These are phyloP conservation scores for Burhinus oedicnemus DNA, from an alignment of 2,113 vertebrate species.

Conservation along the genomic window DNA sequence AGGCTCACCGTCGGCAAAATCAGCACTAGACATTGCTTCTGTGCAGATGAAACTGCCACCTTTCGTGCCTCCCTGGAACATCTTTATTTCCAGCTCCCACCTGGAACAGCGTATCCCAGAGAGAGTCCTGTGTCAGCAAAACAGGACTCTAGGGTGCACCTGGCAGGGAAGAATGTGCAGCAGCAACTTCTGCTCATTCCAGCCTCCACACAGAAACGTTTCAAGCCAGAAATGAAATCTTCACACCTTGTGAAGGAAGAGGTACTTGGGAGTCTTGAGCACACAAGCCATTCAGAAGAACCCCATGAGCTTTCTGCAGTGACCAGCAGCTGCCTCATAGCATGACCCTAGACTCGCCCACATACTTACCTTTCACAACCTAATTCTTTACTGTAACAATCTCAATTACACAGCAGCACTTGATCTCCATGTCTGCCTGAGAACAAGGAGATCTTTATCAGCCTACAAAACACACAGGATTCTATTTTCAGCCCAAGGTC, in stretches of 20 bases:
- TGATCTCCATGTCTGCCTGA: not conserved
- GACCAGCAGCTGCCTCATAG: not conserved
- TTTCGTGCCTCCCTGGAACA: not conserved
- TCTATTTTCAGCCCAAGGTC: not conserved
- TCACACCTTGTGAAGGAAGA: not conserved
- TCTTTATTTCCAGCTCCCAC: not conserved
- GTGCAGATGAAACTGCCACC: not conserved
- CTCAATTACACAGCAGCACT: not conserved
- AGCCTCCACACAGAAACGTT: not conserved
- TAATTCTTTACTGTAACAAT: not conserved
- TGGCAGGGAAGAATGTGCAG: not conserved
- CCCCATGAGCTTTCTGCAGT: not conserved
- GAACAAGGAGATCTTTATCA: slow-evolving; percentile 23
- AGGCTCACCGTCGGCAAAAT: rapidly evolving
- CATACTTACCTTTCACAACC: not conserved
- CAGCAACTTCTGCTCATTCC: not conserved
- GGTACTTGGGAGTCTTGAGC: not conserved
- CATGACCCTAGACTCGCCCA: not conserved
- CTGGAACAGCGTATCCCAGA: not conserved
- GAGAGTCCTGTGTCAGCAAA: not conserved
- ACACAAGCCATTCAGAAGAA: not conserved
- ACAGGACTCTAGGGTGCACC: not conserved
- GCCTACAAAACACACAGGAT: not conserved
- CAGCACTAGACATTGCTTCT: not conserved
- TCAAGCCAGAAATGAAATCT: not conserved